Evolutionary conservation across 2,113 vertebrate species (phyloP).

Genomic region (human (Homo sapiens)): DNA sequence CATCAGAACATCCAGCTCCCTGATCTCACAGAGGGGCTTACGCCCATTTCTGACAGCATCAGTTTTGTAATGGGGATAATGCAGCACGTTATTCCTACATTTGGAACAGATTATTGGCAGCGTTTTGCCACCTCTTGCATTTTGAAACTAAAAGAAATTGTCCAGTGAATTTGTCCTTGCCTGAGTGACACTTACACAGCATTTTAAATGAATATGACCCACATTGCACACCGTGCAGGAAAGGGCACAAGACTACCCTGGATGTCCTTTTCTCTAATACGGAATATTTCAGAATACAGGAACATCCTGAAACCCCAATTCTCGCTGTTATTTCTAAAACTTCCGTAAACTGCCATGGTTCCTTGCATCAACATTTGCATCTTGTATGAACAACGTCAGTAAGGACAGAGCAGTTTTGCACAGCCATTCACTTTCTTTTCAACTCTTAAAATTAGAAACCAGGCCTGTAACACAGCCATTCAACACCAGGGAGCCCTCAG

Average conservation of each 20-base stretch:
- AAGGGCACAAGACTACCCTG: rapidly evolving
- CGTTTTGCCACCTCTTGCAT: neutral
- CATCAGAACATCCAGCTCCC: rapidly evolving
- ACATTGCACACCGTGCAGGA: no score
- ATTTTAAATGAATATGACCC: neutral
- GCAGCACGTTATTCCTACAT: rapidly evolving
- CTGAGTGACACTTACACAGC: rapidly evolving
- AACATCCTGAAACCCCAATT: neutral
- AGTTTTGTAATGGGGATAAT: no score
- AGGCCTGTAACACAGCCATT: neutral
- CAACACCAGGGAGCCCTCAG: neutral
- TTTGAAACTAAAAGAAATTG: rapidly evolving
- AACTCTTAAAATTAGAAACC: neutral
- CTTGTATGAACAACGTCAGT: rapidly evolving
- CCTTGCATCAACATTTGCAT: neutral
- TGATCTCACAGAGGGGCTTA: rapidly evolving
- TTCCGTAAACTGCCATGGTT: neutral
- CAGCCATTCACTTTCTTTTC: neutral
- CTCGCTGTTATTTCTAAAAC: no score
- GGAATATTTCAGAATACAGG: rapidly evolving
- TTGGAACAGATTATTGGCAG: no score
- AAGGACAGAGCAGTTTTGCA: no score
- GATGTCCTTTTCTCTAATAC: no score
- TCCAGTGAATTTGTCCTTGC: rapidly evolving
- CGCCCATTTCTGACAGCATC: no score